Conservation (phyloP, 35 echinoderm and acorn worm species). For the Eucidaris tribuloides region DNA sequence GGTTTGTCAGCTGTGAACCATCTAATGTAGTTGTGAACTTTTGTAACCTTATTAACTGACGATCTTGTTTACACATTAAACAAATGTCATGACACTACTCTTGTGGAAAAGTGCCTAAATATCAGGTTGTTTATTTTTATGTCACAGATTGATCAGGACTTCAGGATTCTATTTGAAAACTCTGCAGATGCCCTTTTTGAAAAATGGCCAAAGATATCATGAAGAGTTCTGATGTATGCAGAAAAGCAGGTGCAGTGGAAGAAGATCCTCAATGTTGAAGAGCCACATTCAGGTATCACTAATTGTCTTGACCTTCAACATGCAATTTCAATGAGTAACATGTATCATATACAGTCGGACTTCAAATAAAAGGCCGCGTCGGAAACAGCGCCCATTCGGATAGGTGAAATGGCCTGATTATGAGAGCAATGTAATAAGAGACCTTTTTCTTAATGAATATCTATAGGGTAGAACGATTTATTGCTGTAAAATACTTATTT, state of each 20-base stretch:
- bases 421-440: too few species aligned
- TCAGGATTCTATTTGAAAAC: neutral
- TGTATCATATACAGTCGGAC: too few species aligned
- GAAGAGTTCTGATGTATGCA: neutral
- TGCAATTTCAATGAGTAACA: neutral
- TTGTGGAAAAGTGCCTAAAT: neutral
- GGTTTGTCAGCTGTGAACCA: neutral
- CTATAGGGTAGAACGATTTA: too few species aligned
- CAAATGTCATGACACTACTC: neutral
- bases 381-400: too few species aligned
- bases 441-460: too few species aligned
- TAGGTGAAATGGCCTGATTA: too few species aligned
- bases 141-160: constrained; percentile 19
- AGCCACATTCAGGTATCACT: constrained; percentile 11
- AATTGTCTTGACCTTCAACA: neutral
- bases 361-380: too few species aligned
- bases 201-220: neutral
- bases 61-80: neutral
- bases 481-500: neutral
- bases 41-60: neutral
- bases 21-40: neutral
- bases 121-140: neutral
- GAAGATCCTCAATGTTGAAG: constrained; percentile 11
- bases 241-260: constrained; percentile 15
- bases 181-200: constrained; percentile 21